A percentile compares a stretch with the other conserved stretches of the same genome.
Evolutionary conservation across 2,113 vertebrate species (phyloP).

Genomic region (Crotalus viridis): DNA sequence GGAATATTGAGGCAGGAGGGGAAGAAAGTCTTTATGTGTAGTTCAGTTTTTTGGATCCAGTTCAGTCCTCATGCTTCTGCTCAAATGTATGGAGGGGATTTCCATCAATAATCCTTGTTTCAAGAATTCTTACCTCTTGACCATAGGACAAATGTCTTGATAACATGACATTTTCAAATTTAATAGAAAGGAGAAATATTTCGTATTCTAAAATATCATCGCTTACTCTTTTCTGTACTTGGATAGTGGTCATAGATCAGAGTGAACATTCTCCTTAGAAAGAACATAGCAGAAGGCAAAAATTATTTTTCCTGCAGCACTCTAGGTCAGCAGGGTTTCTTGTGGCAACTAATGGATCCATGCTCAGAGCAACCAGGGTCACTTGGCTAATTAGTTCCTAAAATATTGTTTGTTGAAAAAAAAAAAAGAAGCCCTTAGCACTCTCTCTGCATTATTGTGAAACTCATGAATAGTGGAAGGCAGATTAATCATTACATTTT

Average conservation of each 20-base stretch:
- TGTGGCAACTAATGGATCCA: not conserved
- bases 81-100: not conserved
- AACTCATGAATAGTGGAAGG: not conserved
- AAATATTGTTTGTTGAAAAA: slow-evolving; percentile 4
- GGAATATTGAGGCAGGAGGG: not conserved
- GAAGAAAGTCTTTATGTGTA: not conserved
- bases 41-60: not conserved
- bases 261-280: not conserved
- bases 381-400: slow-evolving; percentile 10
- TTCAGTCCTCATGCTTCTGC: not conserved
- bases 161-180: not conserved
- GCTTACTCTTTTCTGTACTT: not conserved
- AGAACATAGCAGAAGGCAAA: not conserved
- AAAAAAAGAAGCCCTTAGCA: not conserved
- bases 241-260: not conserved
- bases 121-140: not conserved
- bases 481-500: not conserved
- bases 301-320: too few species aligned
- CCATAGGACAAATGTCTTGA: not conserved
- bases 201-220: not conserved
- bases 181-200: not conserved
- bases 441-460: not conserved
- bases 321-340: not conserved
- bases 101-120: not conserved
- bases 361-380: not conserved